Base-by-base conservation (phyloP, 2,888 invertebrate species). In the Cephalotes varians region DNA sequence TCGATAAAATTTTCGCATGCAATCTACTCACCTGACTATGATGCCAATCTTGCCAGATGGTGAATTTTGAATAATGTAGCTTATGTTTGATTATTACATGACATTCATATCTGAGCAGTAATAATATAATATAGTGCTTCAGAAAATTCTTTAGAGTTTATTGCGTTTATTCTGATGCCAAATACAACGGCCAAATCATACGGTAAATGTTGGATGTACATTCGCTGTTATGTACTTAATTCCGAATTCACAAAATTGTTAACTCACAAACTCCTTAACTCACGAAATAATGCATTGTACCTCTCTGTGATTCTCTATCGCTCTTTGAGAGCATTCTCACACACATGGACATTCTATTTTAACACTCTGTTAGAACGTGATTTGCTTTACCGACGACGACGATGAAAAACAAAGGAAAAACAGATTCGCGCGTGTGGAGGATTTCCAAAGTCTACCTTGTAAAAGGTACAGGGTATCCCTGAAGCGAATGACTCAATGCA, bases 401-500 rank as follows among this genome's bases (percentile, higher is more conserved):
- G 73, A 62, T 12, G 79, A 83, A 79, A 76, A 49, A 37, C 56
- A 49, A 40, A 67, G 25, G 34, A 80, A 82, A 79, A 74, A 47
- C 4, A n/a, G 31, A 72, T 64, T 25, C 2, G 4, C 28, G 2
- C 44, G 62, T 5, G 2, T 62, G 15, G 15, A 84, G 71, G 15
- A 44, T 21, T 44, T 44, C n/a, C 44, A 31, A 37, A 60, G 76
- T 84, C 87, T 96, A 97, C 97, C 97, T 97, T 96, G 97, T 97
- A 77, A 95, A 94, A 85, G 97, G 97, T 93, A 96, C 96, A 84
- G 97, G 97, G 95, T 96, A 97, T 84, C 96, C 96, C 95, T 97
- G 97, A 92, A 97, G 96, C 90, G 96, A 96, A 94, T 97, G 97
- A 92, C 97, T 95, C 90, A 97, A 95, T 84, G 97, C 95, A 89